These are phyloP conservation scores for Drosophila auraria DNA, from an alignment of 1,140 invertebrate species.

Conservation along the genomic window DNA sequence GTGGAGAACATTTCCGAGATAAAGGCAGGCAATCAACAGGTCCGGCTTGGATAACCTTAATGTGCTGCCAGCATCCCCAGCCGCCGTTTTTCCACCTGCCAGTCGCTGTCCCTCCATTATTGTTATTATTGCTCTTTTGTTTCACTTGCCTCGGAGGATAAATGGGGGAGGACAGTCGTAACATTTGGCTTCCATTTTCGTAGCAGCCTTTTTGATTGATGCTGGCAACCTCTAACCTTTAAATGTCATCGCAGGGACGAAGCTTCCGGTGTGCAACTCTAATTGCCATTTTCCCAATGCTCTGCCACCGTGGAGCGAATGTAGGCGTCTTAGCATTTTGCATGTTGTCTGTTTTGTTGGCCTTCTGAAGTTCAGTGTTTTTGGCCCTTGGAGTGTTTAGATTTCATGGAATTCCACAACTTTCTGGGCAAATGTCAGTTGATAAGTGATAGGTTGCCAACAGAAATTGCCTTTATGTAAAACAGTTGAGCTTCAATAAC, in stretches of 20 bases:
- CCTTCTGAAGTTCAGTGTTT: slow-evolving; percentile 32
- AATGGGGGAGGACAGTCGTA: slow-evolving; percentile 10
- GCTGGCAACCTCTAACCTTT: slow-evolving; percentile 73
- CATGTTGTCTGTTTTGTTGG: slow-evolving; percentile 47
- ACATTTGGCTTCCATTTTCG: slow-evolving; percentile 29
- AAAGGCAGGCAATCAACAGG: slow-evolving; percentile 39
- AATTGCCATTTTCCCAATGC: slow-evolving; percentile 55
- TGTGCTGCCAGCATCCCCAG: slow-evolving; percentile 2
- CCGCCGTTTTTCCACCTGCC: slow-evolving; percentile 8
- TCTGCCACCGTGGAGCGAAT: background rate
- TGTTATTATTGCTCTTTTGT: slow-evolving; percentile 48
- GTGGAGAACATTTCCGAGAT: slow-evolving; percentile 19
- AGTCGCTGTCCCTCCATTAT: slow-evolving; percentile 26
- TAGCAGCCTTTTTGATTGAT: slow-evolving; percentile 64
- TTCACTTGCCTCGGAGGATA: background rate
- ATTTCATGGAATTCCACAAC: slow-evolving; percentile 43
- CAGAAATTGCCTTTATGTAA: slow-evolving; percentile 2
- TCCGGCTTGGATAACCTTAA: slow-evolving; percentile 30
- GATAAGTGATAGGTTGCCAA: slow-evolving; percentile 26
- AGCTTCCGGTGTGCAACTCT: slow-evolving; percentile 58
- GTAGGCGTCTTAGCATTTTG: slow-evolving; percentile 61
- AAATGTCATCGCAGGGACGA: slow-evolving; percentile 62
- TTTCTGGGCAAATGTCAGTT: slow-evolving; percentile 43
- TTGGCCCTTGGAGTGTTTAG: slow-evolving; percentile 46
- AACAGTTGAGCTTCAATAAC: background rate